phyloP scores from a whole-genome alignment of 2,113 vertebrate species.

The Microcebus lehilahytsara region DNA sequence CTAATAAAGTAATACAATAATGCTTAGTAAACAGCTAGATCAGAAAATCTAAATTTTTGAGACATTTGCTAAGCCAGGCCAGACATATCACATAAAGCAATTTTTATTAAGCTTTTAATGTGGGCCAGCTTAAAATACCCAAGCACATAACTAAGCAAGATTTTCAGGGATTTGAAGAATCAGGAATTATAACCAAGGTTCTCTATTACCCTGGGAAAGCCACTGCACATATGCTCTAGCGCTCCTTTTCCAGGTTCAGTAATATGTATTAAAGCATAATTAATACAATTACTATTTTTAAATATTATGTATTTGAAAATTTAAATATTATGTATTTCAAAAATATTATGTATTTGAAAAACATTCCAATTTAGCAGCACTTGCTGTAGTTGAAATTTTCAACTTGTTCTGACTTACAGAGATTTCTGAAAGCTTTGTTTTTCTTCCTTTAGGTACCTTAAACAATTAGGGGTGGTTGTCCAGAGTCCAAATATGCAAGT shows the following conservation, averaged over 20 bases:
- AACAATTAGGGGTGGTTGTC: not conserved
- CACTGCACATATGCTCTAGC: not conserved
- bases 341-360: not conserved
- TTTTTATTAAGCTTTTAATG: not conserved
- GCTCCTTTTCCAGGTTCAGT: not conserved
- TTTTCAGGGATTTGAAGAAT: not conserved
- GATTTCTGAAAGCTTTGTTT: not conserved
- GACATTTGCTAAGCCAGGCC: not conserved
- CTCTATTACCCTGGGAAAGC: not conserved
- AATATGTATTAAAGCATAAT: not conserved
- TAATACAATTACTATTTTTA: not conserved
- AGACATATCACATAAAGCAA: not conserved
- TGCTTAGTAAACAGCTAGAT: not conserved
- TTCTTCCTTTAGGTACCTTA: not conserved
- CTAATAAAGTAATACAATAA: not conserved
- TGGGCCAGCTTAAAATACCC: not conserved
- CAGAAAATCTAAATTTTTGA: not conserved
- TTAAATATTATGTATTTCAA: not conserved
- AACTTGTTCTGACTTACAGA: not conserved
- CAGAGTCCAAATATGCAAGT: not conserved
- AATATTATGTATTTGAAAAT: not conserved
- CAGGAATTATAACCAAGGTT: not conserved
- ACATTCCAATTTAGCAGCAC: not conserved
- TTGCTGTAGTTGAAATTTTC: not conserved
- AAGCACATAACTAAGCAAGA: not conserved